Evolutionary conservation across 23 tunicate species (phyloP), one percentile per base, ranked within the genome.

Genomic region (Corella eumyota): DNA sequence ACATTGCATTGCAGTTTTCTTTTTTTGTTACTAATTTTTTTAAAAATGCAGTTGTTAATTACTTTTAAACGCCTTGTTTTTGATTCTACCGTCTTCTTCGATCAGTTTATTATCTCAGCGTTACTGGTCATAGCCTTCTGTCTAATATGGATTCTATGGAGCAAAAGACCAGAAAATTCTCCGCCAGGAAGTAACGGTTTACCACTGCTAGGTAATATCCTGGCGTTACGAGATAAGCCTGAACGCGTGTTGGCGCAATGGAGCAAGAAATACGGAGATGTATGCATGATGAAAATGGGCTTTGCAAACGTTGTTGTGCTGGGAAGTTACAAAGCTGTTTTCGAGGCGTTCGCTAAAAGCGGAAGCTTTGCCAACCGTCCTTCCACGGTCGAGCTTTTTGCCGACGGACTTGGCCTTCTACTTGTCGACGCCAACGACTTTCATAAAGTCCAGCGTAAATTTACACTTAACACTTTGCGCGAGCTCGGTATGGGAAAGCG

Each of bases 401-500:
- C 72, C 56, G 34, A 44, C 45, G 79, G 74, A 1, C 44, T 45
- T 4, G 88, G 88, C 5, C 31, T 79, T 5, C 25, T 81, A 0
- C 34, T 72, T 2, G 17, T 66, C 21, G 51, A 81, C 62, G 45
- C 25, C 36, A 36, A 65, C 11, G 70, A 72, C 30, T 48, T 36
- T 38, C 69, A 60, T 26, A 73, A 66, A 73, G 90, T 66, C 45
- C 92, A 74, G 45, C 75, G 81, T 24, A 70, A 71, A 3, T 82
- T 80, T 56, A 64, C 64, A 4, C 50, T 72, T 11, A 34, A 48
- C 55, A 60, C 79, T 3, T 38, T 80, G 25, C 74, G 69, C 36
- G 64, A 58, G 30, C 66, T 80, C 30, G 90, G 90, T 30, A 72
- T 80, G 79, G 81, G 81, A 6, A 49, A 66, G 29, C 30, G 64